Base-by-base conservation (phyloP, 2,888 invertebrate species). In the Drosophila setosimentum region DNA sequence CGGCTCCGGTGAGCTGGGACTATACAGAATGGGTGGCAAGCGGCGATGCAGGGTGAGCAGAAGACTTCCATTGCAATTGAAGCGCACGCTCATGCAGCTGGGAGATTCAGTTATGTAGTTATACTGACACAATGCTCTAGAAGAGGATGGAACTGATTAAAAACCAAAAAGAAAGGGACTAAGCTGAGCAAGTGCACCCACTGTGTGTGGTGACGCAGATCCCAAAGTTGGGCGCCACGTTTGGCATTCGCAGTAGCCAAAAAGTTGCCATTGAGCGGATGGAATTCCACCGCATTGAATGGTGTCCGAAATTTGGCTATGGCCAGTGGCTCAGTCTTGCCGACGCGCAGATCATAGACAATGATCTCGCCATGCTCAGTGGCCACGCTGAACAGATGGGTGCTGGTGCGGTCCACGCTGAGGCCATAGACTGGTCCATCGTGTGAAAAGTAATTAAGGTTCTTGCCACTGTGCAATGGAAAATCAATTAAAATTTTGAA, bases 231-330 rank as follows among this genome's bases (percentile, higher is more conserved):
- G 50, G 98, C 96, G 0, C 98, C 98, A 88, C 98, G 97, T 82
- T 96, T 96, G 3, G 97, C 96, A 93, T 98, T 98, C 1, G 98
- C 98, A 8, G 98, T 97, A 18, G 97, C 97, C 69, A 99, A 92
- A 82, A 96, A 95, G 83, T 96, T 94, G 0, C 96, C 95, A 90
- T 98, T 97, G 30, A 95, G 94, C 0, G 98, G 98, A 93, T 98
- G 98, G 93, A 97, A 98, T 95, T 97, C 97, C 42, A 98, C 98
- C n/a, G 98, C 97, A 93, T 98, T 98, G 94, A 98, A 98, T n/a
- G 98, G 95, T 61, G 95, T 95, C 82, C 94, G 94, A 87, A 96
- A 93, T 80, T 95, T 95, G 81, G 96, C 94, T 2, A 93, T 82
- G 11, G 91, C 83, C 50, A 91, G 54, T 0, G 92, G 91, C 37